Base-by-base conservation (phyloP, 2,113 vertebrate species). In the Desmodus rotundus region DNA sequence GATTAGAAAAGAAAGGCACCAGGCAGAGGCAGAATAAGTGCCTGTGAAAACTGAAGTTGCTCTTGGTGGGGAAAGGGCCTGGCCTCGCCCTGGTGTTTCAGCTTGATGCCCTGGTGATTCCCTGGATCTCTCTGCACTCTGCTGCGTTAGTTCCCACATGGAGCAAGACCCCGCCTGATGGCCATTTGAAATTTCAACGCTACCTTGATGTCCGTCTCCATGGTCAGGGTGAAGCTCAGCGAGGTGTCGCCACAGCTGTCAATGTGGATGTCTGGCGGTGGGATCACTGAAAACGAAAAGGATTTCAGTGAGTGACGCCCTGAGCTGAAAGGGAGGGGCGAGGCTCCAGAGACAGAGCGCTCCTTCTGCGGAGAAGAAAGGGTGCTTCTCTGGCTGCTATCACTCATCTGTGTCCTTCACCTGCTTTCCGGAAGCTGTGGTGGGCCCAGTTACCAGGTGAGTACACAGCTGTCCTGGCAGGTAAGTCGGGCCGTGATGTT, bases 201-300 rank as follows among this genome's bases (percentile, higher is more conserved):
- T 95, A 99, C 99, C 98, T 99, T 98, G 90, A 99, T 98, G 85
- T 98, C 98, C 0, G 98, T 98, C 52, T 98, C 98, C 96, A 99
- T 98, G 96, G 97, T 99, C 73, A 99, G 98, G 33, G 98, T 99
- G 56, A 99, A 98, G 86, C 96, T 99, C 45, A 99, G 96, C 43
- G 99, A 99, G 97, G 99, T 98, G 24, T 98, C 98, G 0, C 94
- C 98, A 90, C 98, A 98, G 97, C 97, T 98, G 96, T 99, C 98
- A 1, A 99, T 98, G 82, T 72, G 98, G 95, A 99, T 99, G 38
- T 98, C 98, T 19, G 99, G 99, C 2, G 99, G 98, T 72, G 99
- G 99, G 76, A 99, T 99, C 96, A 98, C 99, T 99, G 93, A 24
- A 93, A 97, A 96, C 10, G 38, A 36, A 74, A 24, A 67, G 58